Percentiles rank a stretch among this genome's conserved stretches.
Conservation (phyloP, 2,888 invertebrate species). For the Cyrtodaria siliqua region DNA sequence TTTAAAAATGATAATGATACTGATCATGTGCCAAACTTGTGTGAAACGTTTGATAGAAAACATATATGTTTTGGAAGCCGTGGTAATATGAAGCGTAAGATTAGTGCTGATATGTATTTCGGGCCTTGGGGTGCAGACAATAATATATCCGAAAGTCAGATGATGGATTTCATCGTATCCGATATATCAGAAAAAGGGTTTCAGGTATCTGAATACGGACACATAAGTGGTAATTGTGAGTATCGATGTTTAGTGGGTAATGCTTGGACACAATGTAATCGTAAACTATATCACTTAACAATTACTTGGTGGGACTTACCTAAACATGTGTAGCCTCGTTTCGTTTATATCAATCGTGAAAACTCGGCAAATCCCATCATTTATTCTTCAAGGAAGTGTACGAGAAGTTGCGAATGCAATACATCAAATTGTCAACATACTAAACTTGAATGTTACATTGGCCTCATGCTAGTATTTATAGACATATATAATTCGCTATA, state of each 20-base stretch:
- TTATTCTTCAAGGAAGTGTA: too few relatives aligned
- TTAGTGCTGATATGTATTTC: background rate
- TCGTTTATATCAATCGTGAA: too few relatives aligned
- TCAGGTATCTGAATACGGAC: background rate
- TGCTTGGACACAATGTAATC: background rate
- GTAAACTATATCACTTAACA: background rate
- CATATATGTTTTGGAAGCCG: background rate
- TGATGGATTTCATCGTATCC: background rate
- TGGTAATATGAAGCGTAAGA: too few relatives aligned
- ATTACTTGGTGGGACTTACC: background rate
- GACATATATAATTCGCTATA: too few relatives aligned
- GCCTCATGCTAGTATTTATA: too few relatives aligned
- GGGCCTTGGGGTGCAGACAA: background rate
- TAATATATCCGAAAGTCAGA: background rate
- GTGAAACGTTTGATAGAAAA: background rate
- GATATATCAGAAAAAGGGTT: background rate
- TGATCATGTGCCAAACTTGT: background rate
- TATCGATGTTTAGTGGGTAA: background rate
- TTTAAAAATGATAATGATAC: background rate
- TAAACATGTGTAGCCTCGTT: too few relatives aligned
- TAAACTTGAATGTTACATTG: too few relatives aligned
- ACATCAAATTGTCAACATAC: too few relatives aligned
- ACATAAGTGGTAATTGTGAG: background rate
- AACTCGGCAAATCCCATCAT: too few relatives aligned
- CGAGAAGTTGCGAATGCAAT: too few relatives aligned